Base-by-base conservation (phyloP, 2,797 vertebrate species). In the Phoxinus dragarum region DNA sequence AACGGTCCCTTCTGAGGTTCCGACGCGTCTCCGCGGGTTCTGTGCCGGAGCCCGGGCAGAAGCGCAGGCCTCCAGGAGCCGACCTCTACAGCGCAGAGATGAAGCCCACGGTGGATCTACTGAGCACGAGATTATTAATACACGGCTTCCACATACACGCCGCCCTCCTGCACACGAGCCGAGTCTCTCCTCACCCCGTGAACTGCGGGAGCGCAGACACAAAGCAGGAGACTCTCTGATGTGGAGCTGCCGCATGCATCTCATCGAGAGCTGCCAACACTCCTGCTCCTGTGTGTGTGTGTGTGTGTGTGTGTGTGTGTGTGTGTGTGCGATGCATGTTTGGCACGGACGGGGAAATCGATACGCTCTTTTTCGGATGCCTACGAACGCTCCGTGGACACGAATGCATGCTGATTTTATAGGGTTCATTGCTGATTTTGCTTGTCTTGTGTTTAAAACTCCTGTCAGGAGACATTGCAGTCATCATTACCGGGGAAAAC, bases 311-410 rank as follows among this genome's bases (percentile, higher is more conserved):
- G 44, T 49, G 59, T 71, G 36, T 82, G 82, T 90, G 83, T 83
- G 82, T 85, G 82, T n/a, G 81, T 0, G 6, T 44, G 49, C 16
- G 27, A 69, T 78, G 47, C 21, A 56, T 90, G 89, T 84, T 59
- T 88, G 86, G 89, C 88, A 92, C 84, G 86, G 17, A 44, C 31
- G 27, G 78, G 84, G 83, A 86, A 89, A 89, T 89, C 88, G 82
- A 90, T 89, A 83, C 69, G 80, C 90, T 90, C 86, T 80, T 19
- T 67, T 91, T 92, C 91, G 90, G 91, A 92, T 91, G 91, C 36
- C 61, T 90, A 64, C 87, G 85, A 90, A 88, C 89, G 71, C 75
- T 84, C 87, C 87, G 91, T 74, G 52, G 86, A 91, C 80, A 81
- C 76, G 84, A 88, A 80, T 2, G 8, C 14, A 19, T 47, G 47